A percentile compares a stretch with the other conserved stretches of the same genome.
phyloP scores from a whole-genome alignment of 1,140 invertebrate genomes.

The Drosophila kepulauana region DNA sequence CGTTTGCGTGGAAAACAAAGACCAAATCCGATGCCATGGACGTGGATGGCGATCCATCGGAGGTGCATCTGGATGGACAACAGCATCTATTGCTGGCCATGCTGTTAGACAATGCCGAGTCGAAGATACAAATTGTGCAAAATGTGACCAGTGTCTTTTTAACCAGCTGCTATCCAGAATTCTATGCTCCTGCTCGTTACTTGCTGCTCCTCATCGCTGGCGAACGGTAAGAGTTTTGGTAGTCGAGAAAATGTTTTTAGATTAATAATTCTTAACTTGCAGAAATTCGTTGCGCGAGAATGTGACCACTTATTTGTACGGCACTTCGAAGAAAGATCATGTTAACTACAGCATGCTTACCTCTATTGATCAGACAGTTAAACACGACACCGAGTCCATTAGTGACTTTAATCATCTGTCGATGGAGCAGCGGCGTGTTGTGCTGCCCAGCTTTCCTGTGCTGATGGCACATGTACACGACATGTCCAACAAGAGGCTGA shows the following conservation, averaged over 20 bases:
- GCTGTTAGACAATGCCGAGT: constrained; percentile 87
- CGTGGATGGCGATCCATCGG: constrained; percentile 44
- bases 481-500: constrained; percentile 82
- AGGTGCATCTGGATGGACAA: constrained; percentile 85
- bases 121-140: constrained; percentile 90
- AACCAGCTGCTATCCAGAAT: constrained; percentile 91
- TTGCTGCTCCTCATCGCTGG: constrained; percentile 93
- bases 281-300: constrained; percentile 81
- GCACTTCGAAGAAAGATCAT: constrained; percentile 83
- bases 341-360: constrained; percentile 77
- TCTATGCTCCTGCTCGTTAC: constrained; percentile 93
- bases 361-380: constrained; percentile 71
- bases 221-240: constrained; percentile 87
- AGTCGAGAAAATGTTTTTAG: background rate
- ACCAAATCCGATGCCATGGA: constrained; percentile 72
- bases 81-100: constrained; percentile 86
- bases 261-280: background rate
- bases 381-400: constrained; percentile 51
- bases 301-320: constrained; percentile 79
- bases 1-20: constrained; percentile 87
- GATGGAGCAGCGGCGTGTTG: constrained; percentile 75
- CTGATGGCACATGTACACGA: constrained; percentile 84
- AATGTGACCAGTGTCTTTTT: constrained; percentile 94
- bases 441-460: constrained; percentile 81
- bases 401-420: constrained; percentile 77